Percentiles rank a stretch among this genome's conserved stretches.
phyloP scores from a whole-genome alignment of 2,888 invertebrate genomes.

The Clostera curtula region DNA sequence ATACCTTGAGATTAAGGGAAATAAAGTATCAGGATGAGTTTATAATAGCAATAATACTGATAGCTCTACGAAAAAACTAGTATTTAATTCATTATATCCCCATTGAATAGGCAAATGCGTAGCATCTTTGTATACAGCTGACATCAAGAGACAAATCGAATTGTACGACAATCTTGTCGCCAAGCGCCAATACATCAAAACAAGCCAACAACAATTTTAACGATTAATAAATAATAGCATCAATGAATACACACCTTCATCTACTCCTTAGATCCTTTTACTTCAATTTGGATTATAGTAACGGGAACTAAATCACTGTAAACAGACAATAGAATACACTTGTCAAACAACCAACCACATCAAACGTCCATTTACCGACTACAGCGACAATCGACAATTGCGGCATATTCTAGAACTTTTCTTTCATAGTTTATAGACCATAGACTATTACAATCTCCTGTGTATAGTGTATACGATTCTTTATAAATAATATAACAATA shows the following conservation, averaged over 20 bases:
- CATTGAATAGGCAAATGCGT: constrained; percentile 58
- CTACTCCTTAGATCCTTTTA: constrained; percentile 75
- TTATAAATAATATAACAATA: no score
- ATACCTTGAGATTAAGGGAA: constrained; percentile 55
- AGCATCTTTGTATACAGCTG: constrained; percentile 73
- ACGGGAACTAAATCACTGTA: constrained; percentile 72
- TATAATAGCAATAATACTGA: constrained; percentile 24
- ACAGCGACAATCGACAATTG: constrained; percentile 64
- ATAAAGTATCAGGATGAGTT: constrained; percentile 30
- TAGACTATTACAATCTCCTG: constrained; percentile 36
- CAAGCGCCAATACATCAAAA: constrained; percentile 56
- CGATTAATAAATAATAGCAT: constrained; percentile 26
- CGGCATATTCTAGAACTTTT: constrained; percentile 54
- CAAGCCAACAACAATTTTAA: constrained; percentile 17
- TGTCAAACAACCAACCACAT: constrained; percentile 78
- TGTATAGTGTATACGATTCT: no score
- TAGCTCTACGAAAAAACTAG: constrained; percentile 36
- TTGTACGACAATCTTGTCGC: constrained; percentile 46
- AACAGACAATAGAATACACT: constrained; percentile 78
- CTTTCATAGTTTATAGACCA: constrained; percentile 40
- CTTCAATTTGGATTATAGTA: constrained; percentile 65
- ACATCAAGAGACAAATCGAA: constrained; percentile 64
- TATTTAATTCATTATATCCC: constrained; percentile 65
- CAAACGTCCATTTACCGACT: constrained; percentile 80
- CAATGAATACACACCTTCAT: constrained; percentile 73